phyloP scores from a whole-genome alignment of 2,797 vertebrate genomes.

The Luscinia luscinia region DNA sequence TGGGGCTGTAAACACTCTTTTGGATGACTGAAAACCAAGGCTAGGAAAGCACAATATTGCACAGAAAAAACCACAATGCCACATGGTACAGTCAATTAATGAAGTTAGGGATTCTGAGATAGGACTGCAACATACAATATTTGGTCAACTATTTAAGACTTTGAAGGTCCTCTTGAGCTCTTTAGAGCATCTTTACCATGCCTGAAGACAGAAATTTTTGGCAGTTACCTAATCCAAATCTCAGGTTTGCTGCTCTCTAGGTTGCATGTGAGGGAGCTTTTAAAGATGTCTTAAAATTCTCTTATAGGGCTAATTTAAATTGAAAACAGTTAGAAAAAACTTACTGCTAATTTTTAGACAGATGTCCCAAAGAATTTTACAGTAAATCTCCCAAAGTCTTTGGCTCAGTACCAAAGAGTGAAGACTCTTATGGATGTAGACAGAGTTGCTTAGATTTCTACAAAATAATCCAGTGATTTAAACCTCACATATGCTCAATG shows the following conservation, averaged over 20 bases:
- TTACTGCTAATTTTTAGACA: background rate
- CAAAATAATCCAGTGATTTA: background rate
- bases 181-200: background rate
- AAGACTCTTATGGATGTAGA: background rate
- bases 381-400: background rate
- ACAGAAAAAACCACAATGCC: background rate
- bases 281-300: background rate
- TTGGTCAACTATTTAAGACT: background rate
- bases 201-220: background rate
- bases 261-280: background rate
- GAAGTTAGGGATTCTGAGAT: background rate
- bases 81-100: background rate
- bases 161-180: background rate
- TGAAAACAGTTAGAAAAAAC: background rate
- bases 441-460: background rate
- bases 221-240: background rate
- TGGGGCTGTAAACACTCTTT: background rate
- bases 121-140: background rate
- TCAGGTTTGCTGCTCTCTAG: background rate
- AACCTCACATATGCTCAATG: background rate
- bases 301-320: background rate
- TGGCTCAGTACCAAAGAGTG: background rate
- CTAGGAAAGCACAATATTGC: background rate
- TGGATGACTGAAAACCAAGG: background rate
- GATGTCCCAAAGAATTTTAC: background rate